Base-by-base conservation (phyloP, 2,797 vertebrate genomes). In the Anguilla anguilla region DNA sequence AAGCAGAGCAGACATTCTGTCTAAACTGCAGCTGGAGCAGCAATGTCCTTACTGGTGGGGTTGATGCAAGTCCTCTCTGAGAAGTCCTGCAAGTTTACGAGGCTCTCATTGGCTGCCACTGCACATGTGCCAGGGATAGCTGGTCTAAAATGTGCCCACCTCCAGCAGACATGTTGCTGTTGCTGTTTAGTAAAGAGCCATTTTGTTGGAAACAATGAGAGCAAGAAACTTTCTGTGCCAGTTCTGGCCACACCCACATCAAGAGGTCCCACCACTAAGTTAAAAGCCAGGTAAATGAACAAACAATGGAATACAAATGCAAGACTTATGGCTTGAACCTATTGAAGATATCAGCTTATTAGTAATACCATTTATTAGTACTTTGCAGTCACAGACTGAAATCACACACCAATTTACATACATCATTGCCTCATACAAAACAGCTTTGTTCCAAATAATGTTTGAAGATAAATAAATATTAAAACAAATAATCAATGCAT, bases 121-220 rank as follows among this genome's bases (percentile, higher is more conserved):
- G 74, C 17, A 46, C 67, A 25, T 43, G 79, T 51, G 86, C 61
- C 28, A 57, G 67, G 57, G 86, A 87, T 28, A 79, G 39, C 39
- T 83, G 79, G 79, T 83, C n/a, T 69, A 25, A 64, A 49, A 53
- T 51, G 79, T n/a, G 86, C 64, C 39, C 86, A 7, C 7, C n/a
- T 57, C 43, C 79, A 51, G 55, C n/a, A 31, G 35, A 6, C 57
- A 67, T 39, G 35, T 61, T 72, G 9, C 83, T 59, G 55, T 64
- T 31, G 17, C 35, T 17, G 15, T 77, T 77, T 19, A 35, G 1
- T 43, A 61, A 17, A 55, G 55, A 28, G 28, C 7, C 11, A 39
- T 77, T 77, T 86, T 77, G 85, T 31, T 25, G 51, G 53, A 35
- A 85, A 57, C 67, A 85, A 88, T 67, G 81, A 74, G 28, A 11